phyloP scores from a whole-genome alignment of 1,140 invertebrate species.

The Coptotermes formosanus region DNA sequence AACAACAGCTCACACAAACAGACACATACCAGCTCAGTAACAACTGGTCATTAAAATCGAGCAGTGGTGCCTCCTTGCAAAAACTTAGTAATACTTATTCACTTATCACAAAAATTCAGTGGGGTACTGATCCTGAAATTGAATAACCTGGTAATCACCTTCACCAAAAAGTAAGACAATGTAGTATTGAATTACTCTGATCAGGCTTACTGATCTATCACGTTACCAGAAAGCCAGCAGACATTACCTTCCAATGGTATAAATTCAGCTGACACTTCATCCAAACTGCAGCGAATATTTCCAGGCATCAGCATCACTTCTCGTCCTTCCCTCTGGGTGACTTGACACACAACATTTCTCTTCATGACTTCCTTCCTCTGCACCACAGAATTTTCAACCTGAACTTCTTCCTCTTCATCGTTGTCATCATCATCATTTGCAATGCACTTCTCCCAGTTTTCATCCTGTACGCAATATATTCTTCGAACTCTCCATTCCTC shows the following conservation, averaged over 20 bases:
- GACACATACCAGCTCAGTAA: too few species aligned
- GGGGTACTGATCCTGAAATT: too few species aligned
- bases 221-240: too few species aligned
- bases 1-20: too few species aligned
- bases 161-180: too few species aligned
- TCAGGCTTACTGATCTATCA: too few species aligned
- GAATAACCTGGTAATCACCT: too few species aligned
- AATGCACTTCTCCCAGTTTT: slow-evolving; percentile 37
- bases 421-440: slow-evolving; percentile 35
- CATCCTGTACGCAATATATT: slow-evolving; percentile 37
- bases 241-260: slow-evolving; percentile 42
- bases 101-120: too few species aligned
- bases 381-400: slow-evolving; percentile 40
- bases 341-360: slow-evolving; percentile 53
- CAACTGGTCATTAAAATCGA: too few species aligned
- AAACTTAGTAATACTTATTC: too few species aligned
- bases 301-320: slow-evolving; percentile 53
- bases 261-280: slow-evolving; percentile 53
- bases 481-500: slow-evolving; percentile 31
- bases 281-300: slow-evolving; percentile 53
- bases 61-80: too few species aligned
- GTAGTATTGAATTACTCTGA: too few species aligned
- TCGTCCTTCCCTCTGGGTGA: slow-evolving; percentile 51
- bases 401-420: slow-evolving; percentile 36
- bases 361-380: slow-evolving; percentile 48